A percentile compares a stretch with the other conserved stretches of the same genome.
Evolutionary conservation across 1,140 invertebrate genomes (phyloP).

Genomic region (Drosophila elegans): DNA sequence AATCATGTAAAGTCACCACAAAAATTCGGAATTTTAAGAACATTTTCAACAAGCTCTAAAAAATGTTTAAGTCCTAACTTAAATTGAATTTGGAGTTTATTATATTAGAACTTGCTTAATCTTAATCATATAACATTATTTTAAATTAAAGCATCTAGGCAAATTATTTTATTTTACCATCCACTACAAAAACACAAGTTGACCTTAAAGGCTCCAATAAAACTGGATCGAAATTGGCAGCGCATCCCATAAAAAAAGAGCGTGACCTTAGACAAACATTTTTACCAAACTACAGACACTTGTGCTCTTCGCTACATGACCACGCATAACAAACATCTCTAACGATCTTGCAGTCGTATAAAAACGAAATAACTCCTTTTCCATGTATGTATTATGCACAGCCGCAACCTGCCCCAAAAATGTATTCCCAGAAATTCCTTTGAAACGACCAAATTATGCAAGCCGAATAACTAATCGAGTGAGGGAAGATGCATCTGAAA

Average conservation of each 20-base stretch:
- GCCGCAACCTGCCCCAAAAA: constrained; percentile 76
- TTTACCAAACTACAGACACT: constrained; percentile 24
- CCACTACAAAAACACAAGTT: background rate
- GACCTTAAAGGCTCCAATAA: background rate
- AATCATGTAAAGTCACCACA: no score
- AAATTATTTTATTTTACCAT: no score
- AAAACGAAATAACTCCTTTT: constrained; percentile 24
- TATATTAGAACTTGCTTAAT: no score
- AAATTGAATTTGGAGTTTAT: no score
- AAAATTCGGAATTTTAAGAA: no score
- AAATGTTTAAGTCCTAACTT: no score
- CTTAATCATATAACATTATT: no score
- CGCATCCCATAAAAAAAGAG: background rate
- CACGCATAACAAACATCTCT: constrained; percentile 43
- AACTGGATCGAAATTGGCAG: background rate
- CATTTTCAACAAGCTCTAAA: no score
- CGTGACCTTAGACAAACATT: constrained; percentile 36
- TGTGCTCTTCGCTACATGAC: constrained; percentile 52
- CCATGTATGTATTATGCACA: constrained; percentile 56
- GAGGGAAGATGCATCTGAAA: constrained; percentile 14
- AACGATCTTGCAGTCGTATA: constrained; percentile 1
- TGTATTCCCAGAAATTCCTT: constrained; percentile 42
- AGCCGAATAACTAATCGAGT: constrained; percentile 70
- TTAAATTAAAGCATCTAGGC: no score
- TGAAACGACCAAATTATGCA: constrained; percentile 71